Evolutionary conservation across 2,113 vertebrate genomes (phyloP).

Genomic region (Callipepla californica): DNA sequence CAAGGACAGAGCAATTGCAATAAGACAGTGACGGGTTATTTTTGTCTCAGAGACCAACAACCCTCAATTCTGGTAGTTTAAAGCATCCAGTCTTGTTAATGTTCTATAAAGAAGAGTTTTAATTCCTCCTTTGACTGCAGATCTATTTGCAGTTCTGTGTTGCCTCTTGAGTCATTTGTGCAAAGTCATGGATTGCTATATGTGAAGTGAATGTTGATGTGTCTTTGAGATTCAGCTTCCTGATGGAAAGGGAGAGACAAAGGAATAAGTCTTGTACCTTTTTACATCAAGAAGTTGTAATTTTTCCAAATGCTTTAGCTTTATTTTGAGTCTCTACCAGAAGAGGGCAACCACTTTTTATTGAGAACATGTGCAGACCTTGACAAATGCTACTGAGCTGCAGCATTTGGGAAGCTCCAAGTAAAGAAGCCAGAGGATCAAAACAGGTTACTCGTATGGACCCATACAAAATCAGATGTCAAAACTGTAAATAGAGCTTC

Average conservation of each 20-base stretch:
- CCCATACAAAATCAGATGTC: neutral
- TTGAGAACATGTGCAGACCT: fast-evolving
- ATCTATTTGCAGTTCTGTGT: neutral
- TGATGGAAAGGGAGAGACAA: neutral
- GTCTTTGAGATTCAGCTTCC: neutral
- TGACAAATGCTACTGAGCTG: neutral
- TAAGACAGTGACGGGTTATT: neutral
- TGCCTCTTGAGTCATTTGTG: fast-evolving
- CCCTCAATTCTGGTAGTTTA: neutral
- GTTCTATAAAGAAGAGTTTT: neutral
- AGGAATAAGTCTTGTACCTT: neutral
- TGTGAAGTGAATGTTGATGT: neutral
- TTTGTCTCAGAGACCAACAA: neutral
- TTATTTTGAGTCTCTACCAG: neutral
- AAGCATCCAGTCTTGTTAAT: neutral
- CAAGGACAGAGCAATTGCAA: neutral
- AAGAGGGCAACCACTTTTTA: constrained; percentile 7
- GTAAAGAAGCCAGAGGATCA: neutral
- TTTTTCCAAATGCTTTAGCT: neutral
- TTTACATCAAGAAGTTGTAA: neutral
- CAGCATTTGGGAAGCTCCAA: neutral
- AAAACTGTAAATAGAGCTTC: neutral
- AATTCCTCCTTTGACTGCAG: neutral
- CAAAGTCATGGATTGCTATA: neutral
- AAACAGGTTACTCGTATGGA: neutral